phyloP scores from a whole-genome alignment of 2,113 vertebrate genomes.

The Illadopsis cleaveri region DNA sequence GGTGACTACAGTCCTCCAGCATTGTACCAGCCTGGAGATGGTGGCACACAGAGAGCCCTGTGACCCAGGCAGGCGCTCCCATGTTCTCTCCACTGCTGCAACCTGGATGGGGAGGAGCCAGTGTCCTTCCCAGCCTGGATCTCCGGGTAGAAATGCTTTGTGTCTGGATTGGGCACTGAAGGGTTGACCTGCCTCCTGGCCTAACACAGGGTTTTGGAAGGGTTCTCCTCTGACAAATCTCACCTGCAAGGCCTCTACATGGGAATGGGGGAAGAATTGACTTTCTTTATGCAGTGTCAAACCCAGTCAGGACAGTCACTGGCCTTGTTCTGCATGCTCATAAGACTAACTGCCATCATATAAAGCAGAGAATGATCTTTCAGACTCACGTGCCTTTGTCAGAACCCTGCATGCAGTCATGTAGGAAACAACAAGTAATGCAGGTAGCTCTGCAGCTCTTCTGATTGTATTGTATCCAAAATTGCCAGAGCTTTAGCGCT shows the following conservation, averaged over 20 bases:
- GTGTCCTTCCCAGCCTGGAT: rapidly evolving
- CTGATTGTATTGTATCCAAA: background rate
- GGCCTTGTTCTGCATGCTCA: rapidly evolving
- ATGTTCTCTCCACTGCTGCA: background rate
- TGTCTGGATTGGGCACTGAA: background rate
- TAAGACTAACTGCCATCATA: rapidly evolving
- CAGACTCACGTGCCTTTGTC: background rate
- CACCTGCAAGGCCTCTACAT: background rate
- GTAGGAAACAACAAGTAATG: background rate
- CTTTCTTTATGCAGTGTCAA: background rate
- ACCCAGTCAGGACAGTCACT: background rate
- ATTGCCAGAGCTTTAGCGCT: background rate
- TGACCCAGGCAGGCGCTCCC: background rate
- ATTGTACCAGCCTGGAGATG: background rate
- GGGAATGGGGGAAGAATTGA: background rate
- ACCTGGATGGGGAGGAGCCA: background rate
- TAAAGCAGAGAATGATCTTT: background rate
- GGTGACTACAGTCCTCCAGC: background rate
- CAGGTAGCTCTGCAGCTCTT: rapidly evolving
- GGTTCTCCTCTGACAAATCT: background rate
- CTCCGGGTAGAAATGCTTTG: background rate
- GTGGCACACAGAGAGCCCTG: rapidly evolving
- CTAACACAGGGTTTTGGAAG: background rate
- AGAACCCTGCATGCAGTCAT: background rate
- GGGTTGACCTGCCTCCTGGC: background rate